phyloP scores from a whole-genome alignment of 1,140 invertebrate species.

The Saccostrea glomerata region DNA sequence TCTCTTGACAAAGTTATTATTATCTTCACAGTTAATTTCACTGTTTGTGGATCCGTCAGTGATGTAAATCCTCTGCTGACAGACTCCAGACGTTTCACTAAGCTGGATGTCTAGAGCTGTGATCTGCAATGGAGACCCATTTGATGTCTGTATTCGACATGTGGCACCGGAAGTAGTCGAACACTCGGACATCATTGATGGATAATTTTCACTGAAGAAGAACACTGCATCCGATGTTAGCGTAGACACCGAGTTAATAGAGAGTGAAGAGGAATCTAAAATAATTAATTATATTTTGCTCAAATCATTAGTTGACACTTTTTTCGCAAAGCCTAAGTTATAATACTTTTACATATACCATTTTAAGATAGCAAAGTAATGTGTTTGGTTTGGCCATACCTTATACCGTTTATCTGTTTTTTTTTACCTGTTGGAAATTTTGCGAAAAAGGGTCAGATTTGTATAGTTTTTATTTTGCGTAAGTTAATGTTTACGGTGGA shows the following conservation, averaged over 20 bases:
- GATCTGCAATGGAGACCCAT: neutral
- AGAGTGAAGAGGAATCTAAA: neutral
- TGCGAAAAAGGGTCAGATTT: too few species aligned
- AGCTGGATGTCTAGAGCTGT: neutral
- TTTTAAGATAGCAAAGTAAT: too few species aligned
- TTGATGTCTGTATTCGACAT: neutral
- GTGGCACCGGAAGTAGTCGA: constrained; percentile 8
- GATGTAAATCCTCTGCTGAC: neutral
- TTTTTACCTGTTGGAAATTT: too few species aligned
- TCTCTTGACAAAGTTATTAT: neutral
- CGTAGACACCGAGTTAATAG: neutral
- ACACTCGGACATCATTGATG: constrained; percentile 10
- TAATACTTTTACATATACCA: too few species aligned
- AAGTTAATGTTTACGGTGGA: too few species aligned
- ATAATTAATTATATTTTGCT: neutral
- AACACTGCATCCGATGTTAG: neutral
- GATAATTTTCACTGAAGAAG: neutral
- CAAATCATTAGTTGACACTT: neutral
- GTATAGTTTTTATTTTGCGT: too few species aligned
- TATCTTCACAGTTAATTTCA: neutral
- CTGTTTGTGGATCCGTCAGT: neutral
- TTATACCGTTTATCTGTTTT: too few species aligned
- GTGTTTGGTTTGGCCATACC: too few species aligned
- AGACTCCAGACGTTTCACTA: neutral
- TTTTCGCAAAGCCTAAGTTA: too few species aligned